A percentile compares a stretch with the other conserved stretches of the same genome.
Conservation (phyloP, 2,113 vertebrate genomes). For the Drymodes brunneopygia region DNA sequence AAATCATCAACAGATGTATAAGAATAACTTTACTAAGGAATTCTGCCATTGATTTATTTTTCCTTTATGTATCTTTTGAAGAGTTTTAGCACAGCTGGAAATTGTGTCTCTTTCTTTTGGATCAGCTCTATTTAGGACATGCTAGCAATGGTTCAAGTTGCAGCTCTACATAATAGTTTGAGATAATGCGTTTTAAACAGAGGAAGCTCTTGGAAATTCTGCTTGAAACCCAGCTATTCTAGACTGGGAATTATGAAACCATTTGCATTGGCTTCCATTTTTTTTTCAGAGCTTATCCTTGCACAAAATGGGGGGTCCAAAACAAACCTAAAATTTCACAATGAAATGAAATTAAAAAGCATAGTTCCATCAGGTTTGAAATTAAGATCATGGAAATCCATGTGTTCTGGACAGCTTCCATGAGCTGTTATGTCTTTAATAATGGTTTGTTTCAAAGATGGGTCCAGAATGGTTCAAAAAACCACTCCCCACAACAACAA, state of each 20-base stretch:
- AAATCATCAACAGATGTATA: neutral
- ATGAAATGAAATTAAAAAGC: neutral
- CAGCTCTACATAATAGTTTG: neutral
- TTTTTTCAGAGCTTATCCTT: neutral
- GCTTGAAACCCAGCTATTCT: neutral
- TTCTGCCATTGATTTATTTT: neutral
- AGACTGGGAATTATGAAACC: neutral
- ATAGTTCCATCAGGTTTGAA: neutral
- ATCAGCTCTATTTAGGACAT: neutral
- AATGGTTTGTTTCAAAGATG: neutral
- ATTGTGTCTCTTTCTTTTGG: neutral
- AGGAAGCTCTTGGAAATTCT: neutral
- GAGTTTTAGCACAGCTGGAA: neutral
- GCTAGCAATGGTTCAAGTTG: neutral
- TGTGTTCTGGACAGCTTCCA: neutral
- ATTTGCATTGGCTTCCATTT: neutral
- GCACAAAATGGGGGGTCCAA: neutral
- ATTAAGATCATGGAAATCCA: neutral
- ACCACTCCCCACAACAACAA: fast-evolving
- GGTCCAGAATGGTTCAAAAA: neutral
- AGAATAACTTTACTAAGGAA: neutral
- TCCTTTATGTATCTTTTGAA: neutral
- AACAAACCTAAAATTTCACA: neutral
- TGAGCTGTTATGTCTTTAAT: neutral
- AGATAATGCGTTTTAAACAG: neutral